These are phyloP conservation scores for Eulithis testata DNA, from an alignment of 2,888 invertebrate genomes.

Conservation along the genomic window DNA sequence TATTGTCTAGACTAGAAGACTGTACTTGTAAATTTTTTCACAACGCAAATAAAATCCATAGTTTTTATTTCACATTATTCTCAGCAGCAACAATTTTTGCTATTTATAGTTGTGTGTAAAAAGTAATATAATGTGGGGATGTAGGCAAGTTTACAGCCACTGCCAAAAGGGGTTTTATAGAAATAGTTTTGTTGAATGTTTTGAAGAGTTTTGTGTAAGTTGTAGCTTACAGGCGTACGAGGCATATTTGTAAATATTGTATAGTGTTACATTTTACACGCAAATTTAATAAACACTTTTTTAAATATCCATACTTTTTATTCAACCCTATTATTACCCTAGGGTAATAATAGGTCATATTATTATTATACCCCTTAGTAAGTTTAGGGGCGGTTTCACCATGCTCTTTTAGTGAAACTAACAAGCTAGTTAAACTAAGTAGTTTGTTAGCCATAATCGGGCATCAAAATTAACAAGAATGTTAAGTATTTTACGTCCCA, in stretches of 20 bases:
- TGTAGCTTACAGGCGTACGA: constrained; percentile 33
- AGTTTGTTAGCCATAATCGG: too few species aligned
- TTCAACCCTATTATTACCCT: neutral
- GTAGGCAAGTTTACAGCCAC: constrained; percentile 28
- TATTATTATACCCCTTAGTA: too few species aligned
- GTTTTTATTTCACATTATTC: constrained; percentile 14
- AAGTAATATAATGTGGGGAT: constrained; percentile 9
- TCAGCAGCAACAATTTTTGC: constrained; percentile 5
- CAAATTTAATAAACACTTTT: constrained; percentile 61
- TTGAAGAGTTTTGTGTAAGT: constrained; percentile 58
- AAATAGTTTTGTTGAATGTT: constrained; percentile 49
- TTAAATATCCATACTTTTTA: constrained; percentile 28
- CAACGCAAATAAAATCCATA: constrained; percentile 19
- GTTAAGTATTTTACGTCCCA: too few species aligned
- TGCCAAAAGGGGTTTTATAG: constrained; percentile 58
- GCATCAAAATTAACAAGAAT: too few species aligned
- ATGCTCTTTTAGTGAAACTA: too few species aligned
- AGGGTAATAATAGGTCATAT: too few species aligned
- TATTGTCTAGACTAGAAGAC: constrained; percentile 23
- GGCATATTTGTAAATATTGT: constrained; percentile 65
- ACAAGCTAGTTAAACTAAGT: too few species aligned
- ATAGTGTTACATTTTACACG: constrained; percentile 72
- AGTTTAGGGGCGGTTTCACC: too few species aligned
- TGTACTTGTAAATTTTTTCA: constrained; percentile 8
- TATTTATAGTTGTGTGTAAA: constrained; percentile 15